Conservation (phyloP, 2,113 vertebrate genomes). For the Acinonyx jubatus region DNA sequence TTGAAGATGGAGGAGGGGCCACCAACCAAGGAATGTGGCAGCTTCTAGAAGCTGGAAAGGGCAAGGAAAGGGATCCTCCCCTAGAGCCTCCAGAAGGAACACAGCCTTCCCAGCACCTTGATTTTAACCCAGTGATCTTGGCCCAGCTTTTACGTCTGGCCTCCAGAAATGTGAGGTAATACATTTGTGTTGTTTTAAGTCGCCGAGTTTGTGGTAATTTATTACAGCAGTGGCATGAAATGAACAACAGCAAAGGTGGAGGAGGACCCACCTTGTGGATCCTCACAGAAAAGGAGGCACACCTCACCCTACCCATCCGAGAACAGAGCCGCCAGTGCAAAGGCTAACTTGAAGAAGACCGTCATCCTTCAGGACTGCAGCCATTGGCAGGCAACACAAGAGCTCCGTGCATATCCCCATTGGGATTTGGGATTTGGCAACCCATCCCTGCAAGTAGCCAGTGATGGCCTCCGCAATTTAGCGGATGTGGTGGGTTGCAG, state of each 20-base stretch:
- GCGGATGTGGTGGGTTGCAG: background rate
- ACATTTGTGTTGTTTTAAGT: background rate
- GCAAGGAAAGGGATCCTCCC: background rate
- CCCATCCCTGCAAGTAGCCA: background rate
- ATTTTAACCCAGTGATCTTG: background rate
- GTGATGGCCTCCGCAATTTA: background rate
- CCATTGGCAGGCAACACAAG: background rate
- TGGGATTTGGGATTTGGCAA: background rate
- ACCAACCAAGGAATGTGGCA: background rate
- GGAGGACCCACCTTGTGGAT: background rate
- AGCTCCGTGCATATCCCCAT: fast-evolving
- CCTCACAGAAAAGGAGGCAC: background rate
- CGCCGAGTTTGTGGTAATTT: background rate
- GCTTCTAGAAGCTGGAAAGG: background rate
- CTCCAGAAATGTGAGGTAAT: background rate
- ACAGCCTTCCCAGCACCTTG: background rate
- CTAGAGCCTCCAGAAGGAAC: background rate
- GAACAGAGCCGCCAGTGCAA: fast-evolving
- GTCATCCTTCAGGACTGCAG: fast-evolving
- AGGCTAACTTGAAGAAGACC: background rate
- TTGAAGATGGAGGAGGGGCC: background rate
- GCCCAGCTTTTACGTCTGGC: background rate
- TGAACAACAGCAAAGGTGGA: background rate
- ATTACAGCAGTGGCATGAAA: background rate
- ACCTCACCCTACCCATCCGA: background rate